A percentile compares a stretch with the other conserved stretches of the same genome.
Conservation (phyloP, 2,113 vertebrate species). For the Physeter macrocephalus region DNA sequence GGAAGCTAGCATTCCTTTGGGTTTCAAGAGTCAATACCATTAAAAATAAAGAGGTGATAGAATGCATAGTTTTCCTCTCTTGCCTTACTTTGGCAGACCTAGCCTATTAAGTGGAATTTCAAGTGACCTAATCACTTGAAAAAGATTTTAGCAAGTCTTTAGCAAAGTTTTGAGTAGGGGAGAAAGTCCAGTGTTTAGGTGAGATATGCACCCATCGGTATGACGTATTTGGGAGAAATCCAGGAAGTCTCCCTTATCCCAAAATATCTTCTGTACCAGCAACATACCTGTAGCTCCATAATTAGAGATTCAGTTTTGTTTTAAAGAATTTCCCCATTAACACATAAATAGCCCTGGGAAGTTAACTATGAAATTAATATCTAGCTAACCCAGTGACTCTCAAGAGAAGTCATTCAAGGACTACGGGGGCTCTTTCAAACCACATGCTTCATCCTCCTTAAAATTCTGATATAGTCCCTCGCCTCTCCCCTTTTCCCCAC, state of each 20-base stretch:
- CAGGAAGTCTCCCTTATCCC: slow-evolving; percentile 12
- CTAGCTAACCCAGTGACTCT: not conserved
- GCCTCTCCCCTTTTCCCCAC: not conserved
- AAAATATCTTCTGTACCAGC: slow-evolving; percentile 34
- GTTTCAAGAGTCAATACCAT: slow-evolving; percentile 62
- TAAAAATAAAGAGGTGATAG: slow-evolving; percentile 54
- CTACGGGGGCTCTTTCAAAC: not conserved
- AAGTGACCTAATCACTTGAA: slow-evolving; percentile 17
- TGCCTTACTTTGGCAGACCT: slow-evolving; percentile 39
- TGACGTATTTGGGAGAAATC: slow-evolving; percentile 4
- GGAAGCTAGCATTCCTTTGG: slow-evolving; percentile 58
- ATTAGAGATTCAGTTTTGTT: slow-evolving; percentile 35
- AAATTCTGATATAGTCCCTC: not conserved
- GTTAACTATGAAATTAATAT: slow-evolving; percentile 26
- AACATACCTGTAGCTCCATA: slow-evolving; percentile 1
- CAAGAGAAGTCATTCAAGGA: not conserved
- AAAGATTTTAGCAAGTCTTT: slow-evolving; percentile 42
- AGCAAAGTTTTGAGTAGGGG: slow-evolving; percentile 41
- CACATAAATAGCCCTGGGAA: slow-evolving; percentile 3
- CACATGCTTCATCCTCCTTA: not conserved
- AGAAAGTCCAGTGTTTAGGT: not conserved
- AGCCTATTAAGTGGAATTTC: slow-evolving; percentile 56
- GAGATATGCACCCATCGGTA: not conserved
- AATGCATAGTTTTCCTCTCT: slow-evolving; percentile 52
- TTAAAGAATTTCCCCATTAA: slow-evolving; percentile 36